Percentiles rank a stretch among this genome's conserved stretches.
These are phyloP conservation scores for Caenorhabditis uteleia DNA, from an alignment of 2,888 invertebrate genomes.

Conservation along the genomic window DNA sequence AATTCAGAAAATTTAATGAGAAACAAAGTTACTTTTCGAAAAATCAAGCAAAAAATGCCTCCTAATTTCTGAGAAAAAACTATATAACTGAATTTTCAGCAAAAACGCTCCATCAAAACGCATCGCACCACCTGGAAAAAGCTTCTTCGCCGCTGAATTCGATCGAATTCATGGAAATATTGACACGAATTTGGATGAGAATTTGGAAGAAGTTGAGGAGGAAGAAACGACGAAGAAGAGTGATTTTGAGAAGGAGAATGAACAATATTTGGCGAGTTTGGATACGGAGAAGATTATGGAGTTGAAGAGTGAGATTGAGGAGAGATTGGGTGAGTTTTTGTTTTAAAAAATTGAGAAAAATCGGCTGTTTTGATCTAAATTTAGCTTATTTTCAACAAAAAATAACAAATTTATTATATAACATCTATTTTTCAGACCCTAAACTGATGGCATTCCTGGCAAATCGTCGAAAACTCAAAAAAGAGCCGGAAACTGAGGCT, in stretches of 20 bases:
- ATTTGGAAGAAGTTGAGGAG: constrained; percentile 7
- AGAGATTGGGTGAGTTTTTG: constrained; percentile 50
- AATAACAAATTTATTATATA: no score
- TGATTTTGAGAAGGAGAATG: constrained; percentile 30
- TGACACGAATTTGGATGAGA: constrained; percentile 27
- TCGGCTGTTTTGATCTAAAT: background rate
- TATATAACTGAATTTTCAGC: constrained; percentile 9
- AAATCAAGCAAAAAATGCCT: background rate
- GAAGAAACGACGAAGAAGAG: constrained; percentile 4
- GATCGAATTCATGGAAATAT: constrained; percentile 52
- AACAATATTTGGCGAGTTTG: constrained; percentile 38
- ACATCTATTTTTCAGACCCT: constrained; percentile 47
- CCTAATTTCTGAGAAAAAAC: background rate
- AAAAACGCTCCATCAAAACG: background rate
- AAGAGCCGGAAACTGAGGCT: constrained; percentile 4
- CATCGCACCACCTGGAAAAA: constrained; percentile 36
- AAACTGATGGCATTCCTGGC: constrained; percentile 51
- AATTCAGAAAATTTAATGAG: no score
- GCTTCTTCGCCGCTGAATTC: constrained; percentile 63
- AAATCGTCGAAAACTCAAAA: constrained; percentile 29
- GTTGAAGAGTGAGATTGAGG: constrained; percentile 46
- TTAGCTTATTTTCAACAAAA: constrained; percentile 1
- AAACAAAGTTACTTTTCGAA: no score
- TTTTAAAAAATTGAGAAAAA: constrained; percentile 1
- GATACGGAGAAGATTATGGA: constrained; percentile 47